A percentile compares a stretch with the other conserved stretches of the same genome.
phyloP scores from a whole-genome alignment of 2,113 vertebrate genomes.

The Platysternon megacephalum region DNA sequence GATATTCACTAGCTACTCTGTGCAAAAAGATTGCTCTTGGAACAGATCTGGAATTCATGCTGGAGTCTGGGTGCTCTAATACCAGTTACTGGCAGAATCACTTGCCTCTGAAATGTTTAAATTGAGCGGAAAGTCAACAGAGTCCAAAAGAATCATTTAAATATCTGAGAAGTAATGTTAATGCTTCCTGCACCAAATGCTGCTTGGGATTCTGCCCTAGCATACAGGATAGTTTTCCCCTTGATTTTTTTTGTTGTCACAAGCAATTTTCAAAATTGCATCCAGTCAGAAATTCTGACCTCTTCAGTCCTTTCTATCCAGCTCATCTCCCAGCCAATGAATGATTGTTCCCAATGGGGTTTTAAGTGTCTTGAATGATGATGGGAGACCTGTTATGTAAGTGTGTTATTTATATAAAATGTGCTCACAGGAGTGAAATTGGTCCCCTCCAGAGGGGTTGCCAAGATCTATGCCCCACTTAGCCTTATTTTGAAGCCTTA shows the following conservation, averaged over 20 bases:
- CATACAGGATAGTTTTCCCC: not conserved
- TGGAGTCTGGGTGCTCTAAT: not conserved
- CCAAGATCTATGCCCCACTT: not conserved
- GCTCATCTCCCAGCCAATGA: not conserved
- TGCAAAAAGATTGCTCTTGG: not conserved
- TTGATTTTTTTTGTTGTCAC: not conserved
- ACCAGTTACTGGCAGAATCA: not conserved
- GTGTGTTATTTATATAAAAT: not conserved
- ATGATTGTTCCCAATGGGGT: not conserved
- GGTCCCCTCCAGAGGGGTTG: not conserved
- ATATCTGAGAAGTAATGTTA: not conserved
- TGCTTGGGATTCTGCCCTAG: not conserved
- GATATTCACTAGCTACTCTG: not conserved
- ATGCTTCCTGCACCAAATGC: not conserved
- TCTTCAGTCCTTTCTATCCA: not conserved
- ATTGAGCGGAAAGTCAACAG: not conserved
- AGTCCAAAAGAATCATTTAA: not conserved
- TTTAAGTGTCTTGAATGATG: not conserved
- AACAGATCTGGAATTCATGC: not conserved
- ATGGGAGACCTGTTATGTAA: not conserved
- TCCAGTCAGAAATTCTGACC: not conserved
- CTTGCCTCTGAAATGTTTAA: not conserved
- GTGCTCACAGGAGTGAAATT: not conserved
- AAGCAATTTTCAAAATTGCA: not conserved
- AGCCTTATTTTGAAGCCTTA: not conserved